Evolutionary conservation across 2,888 invertebrate genomes (phyloP).

Genomic region (Rhodophaea formosa): DNA sequence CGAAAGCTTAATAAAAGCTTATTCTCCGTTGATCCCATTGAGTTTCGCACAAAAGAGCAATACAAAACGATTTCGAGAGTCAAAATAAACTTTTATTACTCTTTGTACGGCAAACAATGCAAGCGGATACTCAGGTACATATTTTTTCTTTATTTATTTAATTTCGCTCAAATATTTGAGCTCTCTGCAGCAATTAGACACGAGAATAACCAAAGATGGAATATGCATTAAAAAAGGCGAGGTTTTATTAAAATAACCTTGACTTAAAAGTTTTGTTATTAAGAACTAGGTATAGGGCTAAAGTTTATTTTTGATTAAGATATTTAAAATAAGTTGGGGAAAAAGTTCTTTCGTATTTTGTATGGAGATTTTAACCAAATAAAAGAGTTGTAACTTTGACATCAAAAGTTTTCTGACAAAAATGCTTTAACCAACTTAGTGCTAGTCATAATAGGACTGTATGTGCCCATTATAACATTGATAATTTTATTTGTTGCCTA

Average conservation of each 20-base stretch:
- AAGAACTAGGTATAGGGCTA: not conserved
- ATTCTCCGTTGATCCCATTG: conserved; percentile 8
- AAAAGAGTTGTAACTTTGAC: too few relatives aligned
- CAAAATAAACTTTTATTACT: conserved; percentile 14
- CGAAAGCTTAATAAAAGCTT: conserved; percentile 1
- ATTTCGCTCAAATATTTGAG: conserved; percentile 3
- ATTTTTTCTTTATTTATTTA: conserved; percentile 6
- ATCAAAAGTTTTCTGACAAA: too few relatives aligned
- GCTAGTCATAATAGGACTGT: too few relatives aligned
- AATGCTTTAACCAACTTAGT: too few relatives aligned
- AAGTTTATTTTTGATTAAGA: not conserved
- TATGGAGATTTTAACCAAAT: too few relatives aligned
- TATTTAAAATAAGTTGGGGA: too few relatives aligned
- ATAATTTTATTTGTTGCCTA: too few relatives aligned
- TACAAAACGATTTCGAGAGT: conserved; percentile 15
- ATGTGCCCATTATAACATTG: too few relatives aligned
- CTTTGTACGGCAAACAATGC: conserved; percentile 14
- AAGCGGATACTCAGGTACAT: conserved; percentile 7
- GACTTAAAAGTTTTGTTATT: not conserved
- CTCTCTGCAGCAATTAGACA: conserved; percentile 2
- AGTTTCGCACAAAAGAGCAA: conserved; percentile 9
- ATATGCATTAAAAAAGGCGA: not conserved
- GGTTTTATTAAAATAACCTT: not conserved
- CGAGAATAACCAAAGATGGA: not conserved
- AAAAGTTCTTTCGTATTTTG: too few relatives aligned